Evolutionary conservation across 2,888 invertebrate genomes (phyloP), one percentile per base, ranked within the genome.

Genomic region (Belgica antarctica): DNA sequence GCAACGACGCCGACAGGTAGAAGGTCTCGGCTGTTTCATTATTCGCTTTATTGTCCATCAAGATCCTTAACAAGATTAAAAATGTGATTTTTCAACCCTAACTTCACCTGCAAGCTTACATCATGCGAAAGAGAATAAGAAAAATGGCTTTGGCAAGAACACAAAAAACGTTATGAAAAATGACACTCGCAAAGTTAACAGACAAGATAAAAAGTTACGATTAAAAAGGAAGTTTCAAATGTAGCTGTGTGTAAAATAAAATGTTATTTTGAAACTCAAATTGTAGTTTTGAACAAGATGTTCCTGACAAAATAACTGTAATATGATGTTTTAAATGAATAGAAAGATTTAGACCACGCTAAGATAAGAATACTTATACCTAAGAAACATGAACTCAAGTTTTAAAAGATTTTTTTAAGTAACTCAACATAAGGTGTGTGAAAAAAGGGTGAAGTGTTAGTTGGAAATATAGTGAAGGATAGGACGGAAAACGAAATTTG

Each of bases 61-160:
- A 66, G 66, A 66, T 46, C 22, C 15, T 41, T 41, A 66, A 46
- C 19, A 52, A 66, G 52, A 66, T 66, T 66, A 66, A 66, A 66
- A 46, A 66, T 47, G 66, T 47, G 41, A 68, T 68, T 68, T 34
- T 57, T 68, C 68, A 68, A 31, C 68, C 24, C 59, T 12, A 41
- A 41, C 41, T 41, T 41, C n/a, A 41, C 15, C n/a, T n/a, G n/a
- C n/a, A n/a, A n/a, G 41, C 10, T 31, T 31, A 31, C 24, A 52
- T 22, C 17, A 25, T 59, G 59, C 24, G 59, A 59, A 22, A 8
- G 59, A 4, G 59, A 59, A 52, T n/a, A 52, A 25, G 27, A 34
- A 62, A 28, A 34, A 62, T 62, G 17, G 34, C 28, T 22, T 52
- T 52, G 22, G 5, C 5, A 3, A 22, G 17, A 52, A 15, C 41